Conservation (phyloP, 2,797 vertebrate genomes). For the Morus bassanus region DNA sequence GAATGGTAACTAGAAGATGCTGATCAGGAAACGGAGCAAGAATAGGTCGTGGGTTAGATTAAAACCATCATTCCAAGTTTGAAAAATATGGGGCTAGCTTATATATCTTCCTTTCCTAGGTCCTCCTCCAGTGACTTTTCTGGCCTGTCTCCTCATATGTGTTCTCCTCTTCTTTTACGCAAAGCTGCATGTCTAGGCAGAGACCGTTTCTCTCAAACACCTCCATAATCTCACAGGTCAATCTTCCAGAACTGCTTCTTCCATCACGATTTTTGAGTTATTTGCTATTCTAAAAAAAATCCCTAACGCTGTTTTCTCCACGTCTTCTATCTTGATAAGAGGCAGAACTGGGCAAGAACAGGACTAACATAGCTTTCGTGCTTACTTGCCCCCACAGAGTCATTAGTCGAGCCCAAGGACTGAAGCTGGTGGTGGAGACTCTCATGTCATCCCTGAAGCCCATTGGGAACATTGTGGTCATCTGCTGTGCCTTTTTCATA, state of each 20-base stretch:
- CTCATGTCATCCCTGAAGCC: conserved; percentile 98
- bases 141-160: not conserved
- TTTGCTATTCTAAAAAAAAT: not conserved
- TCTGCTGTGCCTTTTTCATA: conserved; percentile 99
- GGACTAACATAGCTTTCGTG: not conserved
- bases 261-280: not conserved
- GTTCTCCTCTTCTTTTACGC: not conserved
- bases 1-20: not conserved
- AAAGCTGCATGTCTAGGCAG: not conserved
- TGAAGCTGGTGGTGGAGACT: conserved; percentile 98
- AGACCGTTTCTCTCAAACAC: not conserved
- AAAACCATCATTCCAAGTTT: not conserved
- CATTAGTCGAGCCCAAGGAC: conserved; percentile 95
- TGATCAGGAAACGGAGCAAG: not conserved
- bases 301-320: not conserved
- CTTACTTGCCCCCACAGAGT: conserved; percentile 77
- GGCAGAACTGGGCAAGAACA: not conserved
- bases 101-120: not conserved
- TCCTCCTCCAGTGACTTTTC: not conserved
- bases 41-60: not conserved
- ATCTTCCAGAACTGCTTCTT: not conserved
- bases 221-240: not conserved
- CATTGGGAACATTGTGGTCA: conserved; percentile 98
- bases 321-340: not conserved
- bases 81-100: not conserved